Evolutionary conservation across 1,140 invertebrate genomes (phyloP).

Genomic region (Acromyrmex charruanus): DNA sequence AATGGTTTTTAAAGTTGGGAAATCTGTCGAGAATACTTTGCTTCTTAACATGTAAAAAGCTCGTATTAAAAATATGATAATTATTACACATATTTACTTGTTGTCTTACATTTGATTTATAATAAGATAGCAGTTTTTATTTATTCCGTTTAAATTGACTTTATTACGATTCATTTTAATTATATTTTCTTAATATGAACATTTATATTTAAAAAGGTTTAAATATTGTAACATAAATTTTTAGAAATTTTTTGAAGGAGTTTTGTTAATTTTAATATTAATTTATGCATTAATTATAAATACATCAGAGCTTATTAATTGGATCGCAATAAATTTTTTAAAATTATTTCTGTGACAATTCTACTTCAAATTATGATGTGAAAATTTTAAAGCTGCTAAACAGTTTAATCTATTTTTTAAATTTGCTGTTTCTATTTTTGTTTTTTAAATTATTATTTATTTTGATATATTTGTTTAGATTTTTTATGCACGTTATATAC

Average conservation of each 20-base stretch:
- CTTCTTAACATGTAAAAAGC: not conserved
- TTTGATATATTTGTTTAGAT: not conserved
- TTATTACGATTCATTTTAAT: conserved; percentile 1
- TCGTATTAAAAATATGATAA: conserved; percentile 7
- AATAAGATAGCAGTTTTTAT: not conserved
- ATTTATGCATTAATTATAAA: not conserved
- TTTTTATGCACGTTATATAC: not conserved
- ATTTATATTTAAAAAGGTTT: not conserved
- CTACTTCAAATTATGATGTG: not conserved
- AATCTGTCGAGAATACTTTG: not conserved
- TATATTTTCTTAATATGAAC: not conserved
- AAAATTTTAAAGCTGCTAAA: not conserved
- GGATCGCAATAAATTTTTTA: not conserved
- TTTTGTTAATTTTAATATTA: not conserved
- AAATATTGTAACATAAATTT: not conserved
- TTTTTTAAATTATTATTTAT: not conserved
- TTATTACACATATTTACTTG: conserved; percentile 1
- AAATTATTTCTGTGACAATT: not conserved
- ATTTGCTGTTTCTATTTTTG: not conserved
- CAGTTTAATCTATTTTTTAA: not conserved
- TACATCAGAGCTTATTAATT: not conserved
- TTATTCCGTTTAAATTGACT: not conserved
- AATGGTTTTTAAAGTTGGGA: not conserved
- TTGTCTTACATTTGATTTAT: not conserved
- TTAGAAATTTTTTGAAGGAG: not conserved